Evolutionary conservation across 1,140 invertebrate species (phyloP).

Genomic region (Melanaphis sacchari): DNA sequence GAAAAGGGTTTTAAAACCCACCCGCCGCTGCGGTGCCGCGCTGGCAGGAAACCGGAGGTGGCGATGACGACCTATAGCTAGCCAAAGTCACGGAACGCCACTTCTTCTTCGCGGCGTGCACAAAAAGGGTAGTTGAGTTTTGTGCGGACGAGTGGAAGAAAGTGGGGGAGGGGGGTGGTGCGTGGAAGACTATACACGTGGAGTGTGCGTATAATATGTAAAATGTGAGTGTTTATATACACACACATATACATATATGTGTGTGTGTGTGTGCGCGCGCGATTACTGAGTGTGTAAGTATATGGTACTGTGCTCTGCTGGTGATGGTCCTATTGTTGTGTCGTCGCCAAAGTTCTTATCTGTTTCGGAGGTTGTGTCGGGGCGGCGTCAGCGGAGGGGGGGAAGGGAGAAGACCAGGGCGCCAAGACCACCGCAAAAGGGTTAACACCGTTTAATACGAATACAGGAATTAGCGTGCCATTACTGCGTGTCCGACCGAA

Average conservation of each 20-base stretch:
- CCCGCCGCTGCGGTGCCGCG: neutral
- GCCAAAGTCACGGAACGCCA: neutral
- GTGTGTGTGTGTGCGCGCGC: neutral
- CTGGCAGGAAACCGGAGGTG: constrained; percentile 24
- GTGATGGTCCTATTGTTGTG: neutral
- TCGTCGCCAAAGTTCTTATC: constrained; percentile 56
- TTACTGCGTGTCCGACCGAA: constrained; percentile 48
- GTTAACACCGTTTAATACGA: constrained; percentile 30
- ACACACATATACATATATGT: neutral
- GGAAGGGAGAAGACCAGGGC: neutral
- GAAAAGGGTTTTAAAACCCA: neutral
- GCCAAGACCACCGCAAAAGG: neutral
- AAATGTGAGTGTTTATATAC: neutral
- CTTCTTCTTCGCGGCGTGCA: neutral
- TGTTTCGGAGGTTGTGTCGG: neutral
- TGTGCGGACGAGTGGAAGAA: neutral
- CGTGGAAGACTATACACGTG: neutral
- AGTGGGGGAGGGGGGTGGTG: too few relatives aligned
- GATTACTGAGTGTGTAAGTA: neutral
- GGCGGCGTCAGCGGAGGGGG: neutral
- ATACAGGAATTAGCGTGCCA: constrained; percentile 52
- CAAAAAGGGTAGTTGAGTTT: neutral
- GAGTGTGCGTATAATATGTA: neutral
- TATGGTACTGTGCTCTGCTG: neutral
- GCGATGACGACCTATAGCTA: neutral